phyloP scores from a whole-genome alignment of 53 echinoderm and acorn worm genomes.

The Holothuria leucospilota region DNA sequence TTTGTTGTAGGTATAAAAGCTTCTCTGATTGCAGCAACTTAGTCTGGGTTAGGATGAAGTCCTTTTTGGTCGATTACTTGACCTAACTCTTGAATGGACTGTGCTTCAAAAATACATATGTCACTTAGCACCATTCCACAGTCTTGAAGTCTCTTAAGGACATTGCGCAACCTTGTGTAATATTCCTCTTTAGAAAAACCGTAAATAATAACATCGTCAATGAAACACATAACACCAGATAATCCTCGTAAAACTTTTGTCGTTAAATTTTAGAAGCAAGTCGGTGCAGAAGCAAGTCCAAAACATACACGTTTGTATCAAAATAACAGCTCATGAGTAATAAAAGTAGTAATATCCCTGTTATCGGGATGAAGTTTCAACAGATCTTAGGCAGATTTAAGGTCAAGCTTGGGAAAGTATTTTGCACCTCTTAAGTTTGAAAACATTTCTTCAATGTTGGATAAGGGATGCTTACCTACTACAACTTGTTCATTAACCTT shows the following conservation, averaged over 20 bases:
- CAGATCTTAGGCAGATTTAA: constrained; percentile 64
- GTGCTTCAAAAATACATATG: too few species aligned
- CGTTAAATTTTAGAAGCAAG: constrained; percentile 75
- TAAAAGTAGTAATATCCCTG: constrained; percentile 68
- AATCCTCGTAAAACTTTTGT: constrained; percentile 48
- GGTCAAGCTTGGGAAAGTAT: constrained; percentile 67
- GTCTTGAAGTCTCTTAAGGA: constrained; percentile 45
- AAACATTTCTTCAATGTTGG: constrained; percentile 72
- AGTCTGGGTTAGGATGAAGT: too few species aligned
- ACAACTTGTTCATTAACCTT: constrained; percentile 70
- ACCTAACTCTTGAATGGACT: too few species aligned
- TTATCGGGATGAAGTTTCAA: constrained; percentile 58
- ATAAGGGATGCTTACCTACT: constrained; percentile 70
- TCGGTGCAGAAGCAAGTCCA: constrained; percentile 75
- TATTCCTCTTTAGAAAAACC: constrained; percentile 29
- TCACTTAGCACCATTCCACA: background rate
- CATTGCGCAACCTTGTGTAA: background rate
- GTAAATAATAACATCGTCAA: constrained; percentile 72
- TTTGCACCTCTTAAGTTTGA: constrained; percentile 47
- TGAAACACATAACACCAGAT: constrained; percentile 57
- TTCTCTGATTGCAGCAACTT: too few species aligned
- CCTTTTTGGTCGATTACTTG: too few species aligned
- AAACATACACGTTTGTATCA: constrained; percentile 69
- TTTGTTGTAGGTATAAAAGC: too few species aligned
- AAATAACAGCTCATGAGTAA: constrained; percentile 67